Percentiles rank a stretch among this genome's conserved stretches.
Evolutionary conservation across 2,888 invertebrate species (phyloP).

Genomic region (Metopia argyrocephala): DNA sequence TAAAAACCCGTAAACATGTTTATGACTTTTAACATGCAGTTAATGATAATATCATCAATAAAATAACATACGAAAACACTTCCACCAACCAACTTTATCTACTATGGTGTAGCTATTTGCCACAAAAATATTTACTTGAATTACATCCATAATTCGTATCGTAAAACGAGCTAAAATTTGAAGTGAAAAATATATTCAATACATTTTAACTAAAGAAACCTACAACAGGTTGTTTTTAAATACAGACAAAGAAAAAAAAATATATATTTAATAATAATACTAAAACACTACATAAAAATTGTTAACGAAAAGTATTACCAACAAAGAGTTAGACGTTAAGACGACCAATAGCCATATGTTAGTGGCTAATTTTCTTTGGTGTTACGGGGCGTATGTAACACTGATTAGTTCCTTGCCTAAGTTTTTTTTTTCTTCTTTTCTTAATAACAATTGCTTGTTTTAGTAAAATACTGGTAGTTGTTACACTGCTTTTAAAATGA

Average conservation of each 20-base stretch:
- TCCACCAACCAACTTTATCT: background rate
- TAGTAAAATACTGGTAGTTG: background rate
- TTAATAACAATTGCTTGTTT: constrained; percentile 27
- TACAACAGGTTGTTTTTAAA: constrained; percentile 55
- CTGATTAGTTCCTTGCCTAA: constrained; percentile 62
- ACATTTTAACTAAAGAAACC: constrained; percentile 10
- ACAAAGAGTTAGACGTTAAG: constrained; percentile 40
- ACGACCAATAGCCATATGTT: constrained; percentile 44
- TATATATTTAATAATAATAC: constrained; percentile 19
- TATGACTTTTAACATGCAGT: constrained; percentile 59
- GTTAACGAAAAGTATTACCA: constrained; percentile 27
- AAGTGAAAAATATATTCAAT: background rate
- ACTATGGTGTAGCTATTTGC: background rate
- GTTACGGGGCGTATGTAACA: constrained; percentile 63
- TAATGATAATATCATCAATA: constrained; percentile 63
- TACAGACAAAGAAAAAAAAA: background rate
- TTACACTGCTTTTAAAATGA: background rate
- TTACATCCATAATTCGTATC: background rate
- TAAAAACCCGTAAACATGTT: constrained; percentile 53
- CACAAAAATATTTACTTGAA: background rate
- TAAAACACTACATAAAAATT: constrained; percentile 47
- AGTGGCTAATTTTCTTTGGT: constrained; percentile 61
- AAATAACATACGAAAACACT: constrained; percentile 39
- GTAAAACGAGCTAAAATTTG: background rate
- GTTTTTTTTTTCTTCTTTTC: background rate